Evolutionary conservation across 2,888 invertebrate species (phyloP), one percentile per base, ranked within the genome.

Genomic region (Sphinx pinastri): DNA sequence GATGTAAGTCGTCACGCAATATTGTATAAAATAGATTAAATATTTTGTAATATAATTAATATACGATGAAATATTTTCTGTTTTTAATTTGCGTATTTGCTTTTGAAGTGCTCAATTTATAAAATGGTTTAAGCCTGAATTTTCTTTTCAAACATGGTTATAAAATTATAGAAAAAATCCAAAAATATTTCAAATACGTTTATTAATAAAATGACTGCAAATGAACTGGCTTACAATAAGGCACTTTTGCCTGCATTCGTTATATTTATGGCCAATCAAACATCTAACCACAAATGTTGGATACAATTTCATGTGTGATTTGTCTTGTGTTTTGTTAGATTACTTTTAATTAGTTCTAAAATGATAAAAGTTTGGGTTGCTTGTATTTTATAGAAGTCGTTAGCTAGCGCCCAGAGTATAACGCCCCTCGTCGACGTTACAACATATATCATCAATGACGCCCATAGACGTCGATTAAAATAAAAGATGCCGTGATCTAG

Each of bases 191-290:
- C 78, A 89, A 88, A 90, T 87, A 88, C 70, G 76, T 88, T 85
- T 87, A 85, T 82, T 90, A 83, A 83, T 85, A 85, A 88, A 89
- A 87, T 90, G 88, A 89, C 90, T 91, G 81, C 77, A 81, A 87
- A 88, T 85, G 86, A 88, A 88, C 86, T 86, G 79, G 77, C 87
- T 87, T 88, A 70, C 72, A 79, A 77, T 84, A 89, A 90, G 91
- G 91, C 90, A 90, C 87, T 76, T 70, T 71, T 75, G 85, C 84
- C 85, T 81, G 78, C 79, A 80, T 70, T 78, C 77, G 74, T 59
- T 72, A 38, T 59, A 70, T 67, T 70, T 82, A 84, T 84, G 84
- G 82, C 82, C 77, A 74, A 73, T 67, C 11, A 14, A 47, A 47
- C 12, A 45, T 19, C 13, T n/a, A 14, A 16, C 16, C 16, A 19